These are phyloP conservation scores for Acrobasis repandana DNA, from an alignment of 2,888 invertebrate species.

Conservation along the genomic window DNA sequence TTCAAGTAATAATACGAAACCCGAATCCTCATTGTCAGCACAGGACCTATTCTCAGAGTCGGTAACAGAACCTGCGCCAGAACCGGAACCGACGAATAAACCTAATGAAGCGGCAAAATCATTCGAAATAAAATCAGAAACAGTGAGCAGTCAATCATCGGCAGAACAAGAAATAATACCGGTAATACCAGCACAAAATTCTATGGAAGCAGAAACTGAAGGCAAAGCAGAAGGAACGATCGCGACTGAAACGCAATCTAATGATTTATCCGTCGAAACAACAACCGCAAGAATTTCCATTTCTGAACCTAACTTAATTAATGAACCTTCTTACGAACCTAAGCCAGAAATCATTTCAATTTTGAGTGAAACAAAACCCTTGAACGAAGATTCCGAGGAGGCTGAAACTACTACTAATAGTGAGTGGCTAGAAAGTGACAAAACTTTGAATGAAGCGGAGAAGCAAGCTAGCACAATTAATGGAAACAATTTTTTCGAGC, in stretches of 20 bases:
- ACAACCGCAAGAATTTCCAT: slow-evolving; percentile 49
- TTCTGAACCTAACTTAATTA: slow-evolving; percentile 51
- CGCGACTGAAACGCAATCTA: not conserved
- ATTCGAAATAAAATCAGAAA: slow-evolving; percentile 37
- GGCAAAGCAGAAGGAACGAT: slow-evolving; percentile 6
- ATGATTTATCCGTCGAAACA: slow-evolving; percentile 33
- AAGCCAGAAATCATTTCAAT: slow-evolving; percentile 57
- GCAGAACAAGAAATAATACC: slow-evolving; percentile 2
- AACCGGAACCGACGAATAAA: slow-evolving; percentile 29
- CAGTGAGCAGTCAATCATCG: slow-evolving; percentile 36
- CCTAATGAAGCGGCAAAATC: slow-evolving; percentile 33
- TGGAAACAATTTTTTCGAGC: slow-evolving; percentile 39
- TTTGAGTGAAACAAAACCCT: slow-evolving; percentile 39
- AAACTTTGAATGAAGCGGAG: slow-evolving; percentile 27
- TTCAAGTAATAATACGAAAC: not conserved
- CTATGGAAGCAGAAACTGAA: slow-evolving; percentile 10
- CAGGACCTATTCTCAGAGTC: not conserved
- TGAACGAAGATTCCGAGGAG: slow-evolving; percentile 20
- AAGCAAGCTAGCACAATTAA: slow-evolving; percentile 30
- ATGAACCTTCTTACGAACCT: slow-evolving; percentile 54
- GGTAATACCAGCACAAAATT: not conserved
- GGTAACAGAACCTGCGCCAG: not conserved
- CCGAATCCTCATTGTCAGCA: not conserved
- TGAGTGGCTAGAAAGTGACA: slow-evolving; percentile 55
- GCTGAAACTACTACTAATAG: slow-evolving; percentile 43